Evolutionary conservation across 2,797 vertebrate genomes (phyloP).

Genomic region (Discoglossus pictus): DNA sequence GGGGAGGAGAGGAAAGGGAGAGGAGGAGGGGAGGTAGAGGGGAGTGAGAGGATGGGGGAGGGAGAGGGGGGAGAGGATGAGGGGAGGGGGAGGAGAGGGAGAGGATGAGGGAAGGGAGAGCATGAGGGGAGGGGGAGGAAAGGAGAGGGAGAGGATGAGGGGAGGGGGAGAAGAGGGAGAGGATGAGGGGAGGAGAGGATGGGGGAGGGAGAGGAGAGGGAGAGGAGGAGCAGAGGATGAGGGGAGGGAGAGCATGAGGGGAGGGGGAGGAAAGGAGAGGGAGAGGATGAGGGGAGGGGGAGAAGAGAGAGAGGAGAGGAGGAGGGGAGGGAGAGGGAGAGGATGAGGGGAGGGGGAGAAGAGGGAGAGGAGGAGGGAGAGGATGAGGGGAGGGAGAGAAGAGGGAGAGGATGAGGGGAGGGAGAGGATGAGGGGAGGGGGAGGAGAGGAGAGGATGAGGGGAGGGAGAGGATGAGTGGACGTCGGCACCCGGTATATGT

Average conservation of each 20-base stretch:
- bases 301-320: neutral
- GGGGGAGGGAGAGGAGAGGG: neutral
- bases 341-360: neutral
- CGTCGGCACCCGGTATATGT: neutral
- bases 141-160: too few relatives aligned
- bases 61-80: too few relatives aligned
- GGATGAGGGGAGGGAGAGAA: neutral
- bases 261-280: too few relatives aligned
- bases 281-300: neutral
- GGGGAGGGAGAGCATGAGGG: neutral
- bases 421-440: neutral
- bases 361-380: neutral
- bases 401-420: neutral
- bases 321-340: neutral
- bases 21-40: too few relatives aligned
- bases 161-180: too few relatives aligned
- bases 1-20: too few relatives aligned
- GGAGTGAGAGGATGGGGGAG: too few relatives aligned
- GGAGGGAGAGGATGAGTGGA: neutral
- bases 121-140: too few relatives aligned
- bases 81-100: too few relatives aligned
- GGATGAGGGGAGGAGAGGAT: too few relatives aligned
- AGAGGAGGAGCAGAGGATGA: neutral
- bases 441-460: neutral
- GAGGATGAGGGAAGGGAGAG: too few relatives aligned